A percentile compares a stretch with the other conserved stretches of the same genome.
These are phyloP conservation scores for Drosophila yooni DNA, from an alignment of 2,888 invertebrate species.

Conservation along the genomic window DNA sequence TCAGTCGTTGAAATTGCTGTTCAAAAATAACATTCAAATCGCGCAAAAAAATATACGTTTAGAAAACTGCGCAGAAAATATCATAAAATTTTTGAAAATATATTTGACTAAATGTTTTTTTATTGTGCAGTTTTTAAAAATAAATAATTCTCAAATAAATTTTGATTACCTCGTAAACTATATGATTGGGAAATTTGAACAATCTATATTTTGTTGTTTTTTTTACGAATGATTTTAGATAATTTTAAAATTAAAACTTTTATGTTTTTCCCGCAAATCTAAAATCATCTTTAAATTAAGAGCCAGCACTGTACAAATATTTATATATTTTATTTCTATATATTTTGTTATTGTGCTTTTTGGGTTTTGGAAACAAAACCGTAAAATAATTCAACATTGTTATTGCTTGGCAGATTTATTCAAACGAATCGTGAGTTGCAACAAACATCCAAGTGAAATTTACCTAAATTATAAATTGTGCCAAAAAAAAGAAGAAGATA, in stretches of 20 bases:
- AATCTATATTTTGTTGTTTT: not conserved
- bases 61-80: constrained; percentile 38
- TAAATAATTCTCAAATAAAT: not conserved
- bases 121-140: constrained; percentile 8
- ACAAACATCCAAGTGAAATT: constrained; percentile 33
- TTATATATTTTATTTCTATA: not conserved
- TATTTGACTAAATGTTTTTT: constrained; percentile 16
- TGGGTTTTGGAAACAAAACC: constrained; percentile 9
- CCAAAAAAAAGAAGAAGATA: constrained; percentile 62
- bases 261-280: not conserved
- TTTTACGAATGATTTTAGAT: not conserved
- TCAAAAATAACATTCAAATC: constrained; percentile 3
- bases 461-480: constrained; percentile 58
- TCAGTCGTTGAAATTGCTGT: not conserved
- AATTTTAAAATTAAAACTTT: not conserved
- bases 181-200: not conserved
- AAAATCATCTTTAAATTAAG: not conserved
- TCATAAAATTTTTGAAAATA: constrained; percentile 28
- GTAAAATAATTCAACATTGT: not conserved
- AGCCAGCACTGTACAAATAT: not conserved
- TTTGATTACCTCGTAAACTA: not conserved
- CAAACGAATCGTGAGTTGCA: constrained; percentile 43
- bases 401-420: constrained; percentile 16
- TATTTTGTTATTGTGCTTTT: constrained; percentile 1
- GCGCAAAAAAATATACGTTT: not conserved